Evolutionary conservation across 2,797 vertebrate species (phyloP), one percentile per base, ranked within the genome.

Genomic region (Chelon labrosus): DNA sequence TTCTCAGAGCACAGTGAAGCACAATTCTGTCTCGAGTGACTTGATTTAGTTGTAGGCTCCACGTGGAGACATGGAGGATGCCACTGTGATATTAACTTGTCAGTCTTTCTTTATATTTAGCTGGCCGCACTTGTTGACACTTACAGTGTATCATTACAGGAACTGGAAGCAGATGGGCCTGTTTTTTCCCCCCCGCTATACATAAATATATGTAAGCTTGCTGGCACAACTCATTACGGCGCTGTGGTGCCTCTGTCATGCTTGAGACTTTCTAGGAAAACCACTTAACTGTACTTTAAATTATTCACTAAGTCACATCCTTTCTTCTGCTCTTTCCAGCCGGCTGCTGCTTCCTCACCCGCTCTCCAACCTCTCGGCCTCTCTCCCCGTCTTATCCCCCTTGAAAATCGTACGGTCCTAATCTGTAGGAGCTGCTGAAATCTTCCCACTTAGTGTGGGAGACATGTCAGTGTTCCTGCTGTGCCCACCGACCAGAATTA

Each of bases 401-500:
- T 31, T 35, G n/a, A 11, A 66, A 67, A 77, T 82, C 47, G 35
- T 65, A 60, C 35, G 25, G 35, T 70, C 56, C 61, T 86, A 79
- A 90, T 88, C 85, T 79, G 37, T 79, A 72, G 72, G 72, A 79
- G 81, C 76, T 70, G 64, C 58, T 79, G 73, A 79, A 89, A 87
- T 88, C 87, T 75, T 84, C 75, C 87, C 74, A 89, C 78, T 88
- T 87, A 83, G 37, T 60, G 77, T 64, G 51, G 79, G 82, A 84
- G 82, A 71, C 58, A 70, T 85, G 77, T 78, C 60, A 62, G 58
- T 71, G 77, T 65, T 75, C 85, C 76, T 67, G 73, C 85, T 88
- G 87, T 82, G 85, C 77, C 75, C 66, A 71, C 74, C 90, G 87
- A 88, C 90, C 89, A 86, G 67, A 87, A 88, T 91, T 79, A 65